These are phyloP conservation scores for Barypeithes pellucidus DNA, from an alignment of 2,888 invertebrate genomes.

Conservation along the genomic window DNA sequence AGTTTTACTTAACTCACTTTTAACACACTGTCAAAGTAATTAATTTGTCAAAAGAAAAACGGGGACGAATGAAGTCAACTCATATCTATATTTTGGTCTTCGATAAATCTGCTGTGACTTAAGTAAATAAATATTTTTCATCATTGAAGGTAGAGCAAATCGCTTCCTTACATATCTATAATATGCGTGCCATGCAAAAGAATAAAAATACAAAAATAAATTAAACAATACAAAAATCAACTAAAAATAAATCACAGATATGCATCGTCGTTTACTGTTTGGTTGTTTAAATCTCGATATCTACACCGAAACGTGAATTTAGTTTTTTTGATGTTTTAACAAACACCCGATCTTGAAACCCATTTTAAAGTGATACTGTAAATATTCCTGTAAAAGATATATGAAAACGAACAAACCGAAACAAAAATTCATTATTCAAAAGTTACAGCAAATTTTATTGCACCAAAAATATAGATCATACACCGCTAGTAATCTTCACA, in stretches of 20 bases:
- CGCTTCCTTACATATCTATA: no score
- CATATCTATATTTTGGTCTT: background rate
- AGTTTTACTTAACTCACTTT: conserved; percentile 21
- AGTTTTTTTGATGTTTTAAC: no score
- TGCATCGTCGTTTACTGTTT: background rate
- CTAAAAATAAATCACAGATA: background rate
- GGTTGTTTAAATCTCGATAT: background rate
- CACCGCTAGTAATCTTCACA: background rate
- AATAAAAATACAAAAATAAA: no score
- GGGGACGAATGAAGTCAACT: background rate
- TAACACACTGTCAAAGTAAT: conserved; percentile 22
- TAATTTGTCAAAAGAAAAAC: background rate
- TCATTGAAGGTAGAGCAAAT: background rate
- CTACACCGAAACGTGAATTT: background rate
- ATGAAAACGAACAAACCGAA: no score
- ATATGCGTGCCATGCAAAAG: no score
- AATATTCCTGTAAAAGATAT: no score
- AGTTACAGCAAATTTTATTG: conserved; percentile 15
- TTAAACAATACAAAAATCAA: no score
- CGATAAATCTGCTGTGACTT: conserved; percentile 5
- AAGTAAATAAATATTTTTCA: background rate
- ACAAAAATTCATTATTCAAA: background rate
- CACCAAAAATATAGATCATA: background rate
- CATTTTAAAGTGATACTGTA: no score
- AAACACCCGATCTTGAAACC: no score